Conservation (phyloP, 2,888 invertebrate species). For the Melinaea marsaeus region DNA sequence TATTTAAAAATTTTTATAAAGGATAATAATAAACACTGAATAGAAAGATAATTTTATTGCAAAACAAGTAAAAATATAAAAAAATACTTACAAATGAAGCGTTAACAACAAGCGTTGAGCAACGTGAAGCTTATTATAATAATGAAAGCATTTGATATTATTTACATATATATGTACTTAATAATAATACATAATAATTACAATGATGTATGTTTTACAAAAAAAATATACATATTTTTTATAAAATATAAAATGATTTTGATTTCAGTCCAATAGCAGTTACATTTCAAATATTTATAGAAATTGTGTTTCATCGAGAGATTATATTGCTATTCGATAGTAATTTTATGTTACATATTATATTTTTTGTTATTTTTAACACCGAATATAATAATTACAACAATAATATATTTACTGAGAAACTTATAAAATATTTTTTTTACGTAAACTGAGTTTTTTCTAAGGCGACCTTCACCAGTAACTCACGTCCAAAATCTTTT, state of each 20-base stretch:
- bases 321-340: too few species aligned
- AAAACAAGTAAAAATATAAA: not conserved
- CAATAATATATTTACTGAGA: too few species aligned
- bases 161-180: not conserved
- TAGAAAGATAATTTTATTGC: not conserved
- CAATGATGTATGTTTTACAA: too few species aligned
- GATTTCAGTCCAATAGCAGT: conserved; percentile 16
- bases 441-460: too few species aligned
- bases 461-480: too few species aligned
- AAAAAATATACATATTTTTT: not conserved
- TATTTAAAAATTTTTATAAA: not conserved
- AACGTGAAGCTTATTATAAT: not conserved
- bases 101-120: not conserved
- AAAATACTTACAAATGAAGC: conserved; percentile 4
- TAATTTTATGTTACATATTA: too few species aligned
- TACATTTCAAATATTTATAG: conserved; percentile 16
- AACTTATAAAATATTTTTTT: too few species aligned
- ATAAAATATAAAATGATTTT: not conserved
- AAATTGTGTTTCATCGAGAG: not conserved
- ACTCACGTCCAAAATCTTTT: not conserved
- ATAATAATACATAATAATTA: not conserved
- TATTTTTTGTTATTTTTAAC: too few species aligned
- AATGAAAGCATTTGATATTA: not conserved
- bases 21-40: too few species aligned
- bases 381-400: too few species aligned